Conservation (phyloP, 2,113 vertebrate genomes). For the Cricetomys ansorgei region DNA sequence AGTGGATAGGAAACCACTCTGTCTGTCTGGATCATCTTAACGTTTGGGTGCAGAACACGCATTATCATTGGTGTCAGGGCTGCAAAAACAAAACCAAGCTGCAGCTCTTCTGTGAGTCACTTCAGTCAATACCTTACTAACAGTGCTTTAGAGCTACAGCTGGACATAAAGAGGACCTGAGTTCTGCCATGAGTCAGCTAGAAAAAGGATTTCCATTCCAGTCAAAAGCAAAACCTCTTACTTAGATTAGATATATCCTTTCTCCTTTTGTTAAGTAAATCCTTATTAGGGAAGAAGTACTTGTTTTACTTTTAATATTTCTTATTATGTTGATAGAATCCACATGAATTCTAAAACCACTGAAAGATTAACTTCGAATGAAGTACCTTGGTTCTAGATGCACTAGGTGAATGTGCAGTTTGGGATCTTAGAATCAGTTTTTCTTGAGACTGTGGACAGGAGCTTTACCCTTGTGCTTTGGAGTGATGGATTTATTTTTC, state of each 20-base stretch:
- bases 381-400: neutral
- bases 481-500: no score
- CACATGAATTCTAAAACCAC: slow-evolving; percentile 6
- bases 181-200: neutral
- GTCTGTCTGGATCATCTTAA: neutral
- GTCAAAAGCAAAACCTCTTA: slow-evolving; percentile 5
- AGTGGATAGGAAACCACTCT: neutral
- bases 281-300: neutral
- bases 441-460: neutral
- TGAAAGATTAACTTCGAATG: neutral
- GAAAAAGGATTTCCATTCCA: slow-evolving; percentile 2
- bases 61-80: neutral
- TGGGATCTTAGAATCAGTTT: neutral
- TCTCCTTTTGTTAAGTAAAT: neutral
- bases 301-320: slow-evolving; percentile 20
- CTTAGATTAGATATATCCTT: neutral
- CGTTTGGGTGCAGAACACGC: neutral
- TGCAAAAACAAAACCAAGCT: neutral
- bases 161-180: neutral
- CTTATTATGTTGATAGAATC: neutral
- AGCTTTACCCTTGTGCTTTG: neutral
- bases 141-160: neutral
- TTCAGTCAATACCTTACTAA: neutral
- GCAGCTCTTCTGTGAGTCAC: neutral
- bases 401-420: slow-evolving; percentile 15